A percentile compares a stretch with the other conserved stretches of the same genome.
Evolutionary conservation across 2,888 invertebrate species (phyloP).

Genomic region (Empis stercorea): DNA sequence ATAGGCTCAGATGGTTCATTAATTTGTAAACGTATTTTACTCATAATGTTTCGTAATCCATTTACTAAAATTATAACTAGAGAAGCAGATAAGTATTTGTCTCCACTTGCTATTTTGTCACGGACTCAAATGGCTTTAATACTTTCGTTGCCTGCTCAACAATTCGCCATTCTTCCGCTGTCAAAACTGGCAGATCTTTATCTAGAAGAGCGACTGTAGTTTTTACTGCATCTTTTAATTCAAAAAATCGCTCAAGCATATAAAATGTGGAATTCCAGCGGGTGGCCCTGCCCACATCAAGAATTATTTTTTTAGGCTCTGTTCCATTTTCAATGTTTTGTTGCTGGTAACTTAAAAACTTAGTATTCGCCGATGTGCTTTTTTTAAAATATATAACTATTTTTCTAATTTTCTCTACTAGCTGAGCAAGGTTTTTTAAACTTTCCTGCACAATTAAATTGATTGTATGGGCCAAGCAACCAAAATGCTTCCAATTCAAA

Average conservation of each 20-base stretch:
- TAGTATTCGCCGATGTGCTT: constrained; percentile 14
- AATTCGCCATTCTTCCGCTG: too few species aligned
- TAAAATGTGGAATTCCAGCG: constrained; percentile 3
- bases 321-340: not conserved
- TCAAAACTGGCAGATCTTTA: constrained; percentile 5
- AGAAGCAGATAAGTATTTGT: constrained; percentile 16
- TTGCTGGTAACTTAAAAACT: constrained; percentile 21
- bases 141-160: constrained; percentile 10
- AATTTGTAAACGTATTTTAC: not conserved
- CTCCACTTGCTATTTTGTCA: constrained; percentile 16
- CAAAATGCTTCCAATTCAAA: constrained; percentile 15
- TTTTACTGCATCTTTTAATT: not conserved
- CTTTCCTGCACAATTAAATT: constrained; percentile 13
- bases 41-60: constrained; percentile 8
- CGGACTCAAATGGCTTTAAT: constrained; percentile 15
- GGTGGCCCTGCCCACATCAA: not conserved
- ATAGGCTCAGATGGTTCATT: not conserved
- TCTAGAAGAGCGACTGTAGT: not conserved
- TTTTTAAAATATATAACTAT: constrained; percentile 15
- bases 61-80: constrained; percentile 14
- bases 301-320: not conserved
- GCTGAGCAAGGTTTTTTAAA: constrained; percentile 1
- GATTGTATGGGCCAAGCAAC: constrained; percentile 14
- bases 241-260: constrained; percentile 1
- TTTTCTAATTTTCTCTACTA: not conserved